Base-by-base conservation (phyloP, 2,113 vertebrate species). In the Chionomys nivalis region DNA sequence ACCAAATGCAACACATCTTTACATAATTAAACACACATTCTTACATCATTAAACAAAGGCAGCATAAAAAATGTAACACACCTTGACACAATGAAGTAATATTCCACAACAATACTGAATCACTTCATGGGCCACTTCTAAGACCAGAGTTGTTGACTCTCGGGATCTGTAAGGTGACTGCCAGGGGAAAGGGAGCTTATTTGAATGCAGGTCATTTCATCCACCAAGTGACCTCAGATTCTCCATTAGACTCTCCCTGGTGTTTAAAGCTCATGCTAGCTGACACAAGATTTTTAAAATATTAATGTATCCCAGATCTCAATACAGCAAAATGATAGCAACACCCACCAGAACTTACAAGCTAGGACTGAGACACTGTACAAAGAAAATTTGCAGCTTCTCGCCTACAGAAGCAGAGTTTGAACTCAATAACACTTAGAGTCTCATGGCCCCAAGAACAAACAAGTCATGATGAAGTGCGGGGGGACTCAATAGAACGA, bases 211-310 rank as follows among this genome's bases (percentile, higher is more conserved):
- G 31, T 79, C 13, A 7, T 52, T 76, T 12, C 39, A 36, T 42
- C 82, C 36, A 19, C 82, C 75, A 3, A n/a, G 17, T 28, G 73
- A 81, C 81, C 49, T 55, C 24, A 33, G 39, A 61, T 82, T 94
- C 72, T 83, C 75, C 58, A 10, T 36, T 44, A 65, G 72, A 88
- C 75, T 55, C 63, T 93, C 73, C 39, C 78, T 73, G 92, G 65
- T 47, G 91, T 90, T 89, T 95, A 86, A 96, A 77, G 92, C 81
- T 81, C n/a, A 47, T n/a, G 44, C 42, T 8, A 87, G 55, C 83
- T 79, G 47, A 95, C 87, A 89, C 86, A 95, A 95, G 63, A 95
- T 52, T 96, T 75, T 95, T 49, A 9, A 93, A 95, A 92, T 76
- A 77, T 85, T 85, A 21, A 75, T 0, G 13, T 26, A 70, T n/a